Evolutionary conservation across 2,113 vertebrate genomes (phyloP), one percentile per base, ranked within the genome.

Genomic region (Morone saxatilis): DNA sequence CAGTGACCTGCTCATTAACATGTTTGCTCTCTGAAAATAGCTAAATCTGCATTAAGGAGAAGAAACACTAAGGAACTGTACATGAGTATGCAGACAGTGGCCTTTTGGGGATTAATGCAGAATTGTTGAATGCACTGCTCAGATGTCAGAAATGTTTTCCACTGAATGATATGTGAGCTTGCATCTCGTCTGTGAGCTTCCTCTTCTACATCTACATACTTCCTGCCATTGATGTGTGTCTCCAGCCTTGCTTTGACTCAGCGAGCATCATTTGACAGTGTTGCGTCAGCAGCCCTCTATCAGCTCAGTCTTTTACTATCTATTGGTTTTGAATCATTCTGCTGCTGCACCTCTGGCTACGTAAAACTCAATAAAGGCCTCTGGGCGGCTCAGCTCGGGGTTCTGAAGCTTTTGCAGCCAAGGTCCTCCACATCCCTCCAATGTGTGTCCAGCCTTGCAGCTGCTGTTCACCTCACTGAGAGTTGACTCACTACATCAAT

Each of bases 1-100:
- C 89, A 88, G 72, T 87, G 91, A 90, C 78, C 86, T 59, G 66
- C 80, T 87, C 88, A 89, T 92, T 61, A 84, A 69, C 77, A 74
- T 81, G 84, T 89, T 83, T 90, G 78, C 71, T 85, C 41, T 82
- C 36, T 76, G 62, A 65, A 78, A 83, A 80, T 22, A 85, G 77
- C 68, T 72, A 75, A 16, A 87, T 88, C 73, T 84, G 66, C 78
- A 88, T 71, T 59, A 78, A 71, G 67, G 36, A 82, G 53, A 80
- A 71, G 65, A 53, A 87, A 78, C 65, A 76, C 53, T 84, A 71
- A 88, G 91, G 78, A 86, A 92, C 87, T 75, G 86, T 80, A 71
- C 81, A 94, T 89, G 81, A 92, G 81, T 20, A 4, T 8, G 3
- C 31, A 75, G 51, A 71, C 53, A 14, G 36, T 59, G 57, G 72